Conservation (phyloP, 2,113 vertebrate genomes). For the Trichomycterus rosablanca region DNA sequence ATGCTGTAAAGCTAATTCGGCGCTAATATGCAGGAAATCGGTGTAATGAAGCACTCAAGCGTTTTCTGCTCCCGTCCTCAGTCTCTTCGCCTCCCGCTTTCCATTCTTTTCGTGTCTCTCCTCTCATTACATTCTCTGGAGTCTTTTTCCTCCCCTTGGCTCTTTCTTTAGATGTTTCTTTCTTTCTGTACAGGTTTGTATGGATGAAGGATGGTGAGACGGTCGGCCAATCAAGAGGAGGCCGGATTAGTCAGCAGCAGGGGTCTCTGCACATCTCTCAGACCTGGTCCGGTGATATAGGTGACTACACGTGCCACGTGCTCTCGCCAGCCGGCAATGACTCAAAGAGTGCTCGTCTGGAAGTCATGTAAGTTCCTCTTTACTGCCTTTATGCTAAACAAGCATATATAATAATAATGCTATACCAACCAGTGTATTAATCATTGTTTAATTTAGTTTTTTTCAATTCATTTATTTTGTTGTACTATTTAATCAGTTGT, state of each 20-base stretch:
- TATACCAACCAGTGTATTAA: background rate
- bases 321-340: slow-evolving; percentile 83
- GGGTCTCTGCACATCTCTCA: slow-evolving; percentile 89
- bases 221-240: slow-evolving; percentile 72
- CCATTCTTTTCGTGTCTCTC: background rate
- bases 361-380: slow-evolving; percentile 87
- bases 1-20: slow-evolving; percentile 43
- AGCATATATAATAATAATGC: background rate
- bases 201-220: slow-evolving; percentile 79
- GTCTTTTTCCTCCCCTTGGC: background rate
- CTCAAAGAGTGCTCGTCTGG: slow-evolving; percentile 78
- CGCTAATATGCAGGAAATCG: slow-evolving; percentile 43
- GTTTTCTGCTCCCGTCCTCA: slow-evolving; percentile 10
- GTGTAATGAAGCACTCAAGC: slow-evolving; percentile 40
- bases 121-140: too few relatives aligned
- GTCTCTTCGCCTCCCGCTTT: slow-evolving; percentile 32
- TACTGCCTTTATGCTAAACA: slow-evolving; percentile 1
- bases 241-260: slow-evolving; percentile 75
- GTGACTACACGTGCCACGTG: slow-evolving; percentile 88
- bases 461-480: too few relatives aligned
- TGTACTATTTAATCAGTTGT: too few relatives aligned
- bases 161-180: background rate
- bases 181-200: slow-evolving; percentile 68
- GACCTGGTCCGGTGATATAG: slow-evolving; percentile 95
- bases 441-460: too few relatives aligned